Percentiles rank a stretch among this genome's conserved stretches.
These are phyloP conservation scores for Oryzias javanicus DNA, from an alignment of 2,113 vertebrate species.

Conservation along the genomic window DNA sequence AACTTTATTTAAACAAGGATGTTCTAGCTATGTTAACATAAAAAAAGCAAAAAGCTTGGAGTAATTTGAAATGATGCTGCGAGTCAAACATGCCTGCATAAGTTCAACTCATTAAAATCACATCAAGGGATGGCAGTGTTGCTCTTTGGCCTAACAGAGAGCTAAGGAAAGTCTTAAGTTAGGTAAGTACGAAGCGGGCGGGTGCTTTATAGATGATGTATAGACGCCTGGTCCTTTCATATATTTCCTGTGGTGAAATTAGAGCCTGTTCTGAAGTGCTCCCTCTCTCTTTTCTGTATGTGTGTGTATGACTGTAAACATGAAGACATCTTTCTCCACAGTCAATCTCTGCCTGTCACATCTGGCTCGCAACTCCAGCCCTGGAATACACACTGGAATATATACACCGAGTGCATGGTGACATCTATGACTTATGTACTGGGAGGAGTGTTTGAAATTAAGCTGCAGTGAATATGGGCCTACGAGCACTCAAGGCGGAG, in stretches of 20 bases:
- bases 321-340: conserved; percentile 71
- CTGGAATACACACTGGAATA: conserved; percentile 78
- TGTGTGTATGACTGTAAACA: conserved; percentile 72
- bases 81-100: conserved; percentile 6
- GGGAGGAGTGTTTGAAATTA: conserved; percentile 69
- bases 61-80: conserved; percentile 19
- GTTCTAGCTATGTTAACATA: neutral
- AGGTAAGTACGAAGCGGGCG: conserved; percentile 48
- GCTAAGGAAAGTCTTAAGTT: conserved; percentile 36
- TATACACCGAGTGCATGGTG: conserved; percentile 62
- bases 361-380: conserved; percentile 82
- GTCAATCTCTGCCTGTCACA: conserved; percentile 81
- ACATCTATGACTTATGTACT: conserved; percentile 71
- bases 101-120: conserved; percentile 27
- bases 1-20: neutral
- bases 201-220: conserved; percentile 74
- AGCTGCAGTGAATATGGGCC: conserved; percentile 64
- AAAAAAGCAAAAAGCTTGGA: neutral
- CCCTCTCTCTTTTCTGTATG: conserved; percentile 15
- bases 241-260: conserved; percentile 77
- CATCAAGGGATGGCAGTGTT: conserved; percentile 27
- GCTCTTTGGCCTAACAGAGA: conserved; percentile 16
- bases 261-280: conserved; percentile 59
- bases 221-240: conserved; percentile 75
- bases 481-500: conserved; percentile 40